Evolutionary conservation across 1,140 invertebrate genomes (phyloP), one percentile per base, ranked within the genome.

Genomic region (Hyles euphorbiae): DNA sequence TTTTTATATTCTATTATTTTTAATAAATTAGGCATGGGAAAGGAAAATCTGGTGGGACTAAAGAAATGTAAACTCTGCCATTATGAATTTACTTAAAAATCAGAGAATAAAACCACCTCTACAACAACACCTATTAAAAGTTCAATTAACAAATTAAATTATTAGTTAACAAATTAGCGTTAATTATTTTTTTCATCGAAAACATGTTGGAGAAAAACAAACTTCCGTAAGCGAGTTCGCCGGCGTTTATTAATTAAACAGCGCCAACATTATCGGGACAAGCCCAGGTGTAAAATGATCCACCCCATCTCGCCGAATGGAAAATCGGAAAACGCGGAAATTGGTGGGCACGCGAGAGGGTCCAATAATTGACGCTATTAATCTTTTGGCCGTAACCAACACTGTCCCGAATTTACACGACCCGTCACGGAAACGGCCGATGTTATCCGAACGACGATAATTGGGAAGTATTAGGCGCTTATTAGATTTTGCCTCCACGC

Each of bases 291-390:
- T 61, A 60, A 72, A 69, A 67, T 67, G 63, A 63, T 61, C 49
- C 50, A 58, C 60, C 60, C 57, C 62, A 50, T 40, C 36, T 0
- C 47, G n/a, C 5, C 3, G 47, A 11, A 48, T 53, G 53, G 53
- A 60, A 67, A 65, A 68, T 66, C 57, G 60, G 60, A 61, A 61
- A 67, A 65, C 48, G 50, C 48, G 61, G 60, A 65, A 63, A 65
- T 67, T 61, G 62, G 62, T 60, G 51, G 62, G 60, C 60, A 67
- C 64, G 58, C 65, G 67, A 58, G 58, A 59, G 65, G 54, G 63
- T 11, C 58, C 68, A 72, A 72, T 80, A 80, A 80, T 80, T 78
- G 71, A 67, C 45, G 36, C 69, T 72, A 79, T 79, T 79, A 72
- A 81, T 80, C 75, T 76, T 65, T 74, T 69, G 67, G 67, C 70